These are phyloP conservation scores for Dioctria linearis DNA, from an alignment of 2,888 invertebrate genomes.

Conservation along the genomic window DNA sequence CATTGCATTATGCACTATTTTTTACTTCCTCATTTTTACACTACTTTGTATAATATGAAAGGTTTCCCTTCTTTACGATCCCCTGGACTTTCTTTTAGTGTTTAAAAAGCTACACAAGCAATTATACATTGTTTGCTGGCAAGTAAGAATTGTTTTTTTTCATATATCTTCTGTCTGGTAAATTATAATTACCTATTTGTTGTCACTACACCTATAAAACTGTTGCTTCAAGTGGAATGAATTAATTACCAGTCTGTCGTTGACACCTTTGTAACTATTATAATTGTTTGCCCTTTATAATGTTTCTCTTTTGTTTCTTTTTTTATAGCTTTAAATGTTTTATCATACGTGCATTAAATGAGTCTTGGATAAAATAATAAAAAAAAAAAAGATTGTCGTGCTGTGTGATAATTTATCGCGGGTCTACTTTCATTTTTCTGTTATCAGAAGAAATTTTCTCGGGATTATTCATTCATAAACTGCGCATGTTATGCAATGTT, in stretches of 20 bases:
- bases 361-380: no score
- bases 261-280: not conserved
- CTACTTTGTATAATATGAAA: constrained; percentile 2
- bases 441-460: no score
- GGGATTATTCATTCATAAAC: no score
- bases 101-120: not conserved
- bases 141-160: not conserved
- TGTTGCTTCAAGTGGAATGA: constrained; percentile 22
- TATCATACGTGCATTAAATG: no score
- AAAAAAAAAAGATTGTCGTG: no score
- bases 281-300: no score
- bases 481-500: no score
- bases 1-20: not conserved
- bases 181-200: constrained; percentile 21
- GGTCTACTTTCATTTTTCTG: no score
- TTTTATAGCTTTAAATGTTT: no score
- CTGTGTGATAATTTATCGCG: no score
- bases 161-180: not conserved
- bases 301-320: no score
- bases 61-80: constrained; percentile 9
- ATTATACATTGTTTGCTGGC: constrained; percentile 14
- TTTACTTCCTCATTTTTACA: not conserved
- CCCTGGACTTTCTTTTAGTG: constrained; percentile 31
- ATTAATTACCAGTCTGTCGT: constrained; percentile 14
- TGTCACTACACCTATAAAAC: constrained; percentile 31